Conservation (phyloP, 1,140 invertebrate species). For the Zeugodacus cucurbitae region DNA sequence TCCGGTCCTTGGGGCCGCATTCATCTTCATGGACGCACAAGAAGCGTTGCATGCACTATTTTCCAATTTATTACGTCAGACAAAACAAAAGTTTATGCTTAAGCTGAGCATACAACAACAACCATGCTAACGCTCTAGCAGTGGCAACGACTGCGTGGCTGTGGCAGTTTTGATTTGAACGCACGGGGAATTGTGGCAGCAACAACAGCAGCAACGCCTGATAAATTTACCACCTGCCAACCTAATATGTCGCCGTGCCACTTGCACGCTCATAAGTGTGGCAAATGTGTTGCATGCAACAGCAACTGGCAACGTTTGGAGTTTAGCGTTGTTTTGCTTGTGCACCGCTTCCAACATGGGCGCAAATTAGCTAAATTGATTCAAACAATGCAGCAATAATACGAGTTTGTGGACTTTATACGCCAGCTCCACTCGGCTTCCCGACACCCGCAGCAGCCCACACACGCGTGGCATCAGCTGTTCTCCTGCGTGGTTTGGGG, state of each 20-base stretch:
- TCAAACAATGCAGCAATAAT: conserved; percentile 26
- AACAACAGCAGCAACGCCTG: background rate
- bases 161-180: conserved; percentile 1
- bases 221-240: conserved; percentile 10
- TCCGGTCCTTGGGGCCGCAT: conserved; percentile 41
- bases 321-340: background rate
- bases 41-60: conserved; percentile 46
- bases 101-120: background rate
- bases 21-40: conserved; percentile 44
- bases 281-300: background rate
- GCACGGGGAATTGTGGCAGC: background rate
- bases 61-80: conserved; percentile 54
- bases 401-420: background rate
- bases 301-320: background rate
- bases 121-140: background rate
- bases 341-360: background rate
- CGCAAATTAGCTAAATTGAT: conserved; percentile 38
- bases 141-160: background rate
- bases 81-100: conserved; percentile 50
- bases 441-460: background rate
- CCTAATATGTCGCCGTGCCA: background rate
- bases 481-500: background rate
- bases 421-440: background rate
- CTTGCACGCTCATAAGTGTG: background rate
- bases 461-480: background rate